Percentiles rank a stretch among this genome's conserved stretches.
phyloP scores from a whole-genome alignment of 2,797 vertebrate genomes.

The Pelobates cultripes region DNA sequence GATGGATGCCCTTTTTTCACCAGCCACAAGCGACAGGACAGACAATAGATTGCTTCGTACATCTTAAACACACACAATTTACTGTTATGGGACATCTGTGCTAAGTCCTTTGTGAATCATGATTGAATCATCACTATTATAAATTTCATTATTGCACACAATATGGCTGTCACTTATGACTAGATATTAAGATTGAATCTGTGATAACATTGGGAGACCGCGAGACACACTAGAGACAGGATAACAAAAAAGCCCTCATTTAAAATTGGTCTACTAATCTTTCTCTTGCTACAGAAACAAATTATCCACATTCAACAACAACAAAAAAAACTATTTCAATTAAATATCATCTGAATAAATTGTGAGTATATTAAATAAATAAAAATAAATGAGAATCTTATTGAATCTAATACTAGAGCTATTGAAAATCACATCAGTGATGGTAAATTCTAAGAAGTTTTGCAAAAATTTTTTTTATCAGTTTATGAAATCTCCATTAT shows the following conservation, averaged over 20 bases:
- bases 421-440: too few relatives aligned
- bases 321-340: too few relatives aligned
- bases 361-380: too few relatives aligned
- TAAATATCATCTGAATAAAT: too few relatives aligned
- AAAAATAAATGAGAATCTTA: too few relatives aligned
- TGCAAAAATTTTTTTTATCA: too few relatives aligned
- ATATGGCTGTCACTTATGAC: neutral
- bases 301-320: too few relatives aligned
- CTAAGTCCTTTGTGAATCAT: slow-evolving; percentile 7
- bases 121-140: slow-evolving; percentile 6
- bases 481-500: too few relatives aligned
- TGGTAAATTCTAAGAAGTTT: too few relatives aligned
- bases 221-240: neutral
- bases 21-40: slow-evolving; percentile 24
- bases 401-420: too few relatives aligned
- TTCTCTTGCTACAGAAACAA: neutral
- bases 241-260: neutral
- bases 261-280: neutral
- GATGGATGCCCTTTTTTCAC: slow-evolving; percentile 33
- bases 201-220: neutral
- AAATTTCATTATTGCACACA: neutral
- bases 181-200: neutral
- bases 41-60: slow-evolving; percentile 68
- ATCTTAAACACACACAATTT: slow-evolving; percentile 13
- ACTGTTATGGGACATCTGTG: slow-evolving; percentile 28